Evolutionary conservation across 2,797 vertebrate genomes (phyloP), one percentile per base, ranked within the genome.

Genomic region (Phrynocephalus vlangalii): DNA sequence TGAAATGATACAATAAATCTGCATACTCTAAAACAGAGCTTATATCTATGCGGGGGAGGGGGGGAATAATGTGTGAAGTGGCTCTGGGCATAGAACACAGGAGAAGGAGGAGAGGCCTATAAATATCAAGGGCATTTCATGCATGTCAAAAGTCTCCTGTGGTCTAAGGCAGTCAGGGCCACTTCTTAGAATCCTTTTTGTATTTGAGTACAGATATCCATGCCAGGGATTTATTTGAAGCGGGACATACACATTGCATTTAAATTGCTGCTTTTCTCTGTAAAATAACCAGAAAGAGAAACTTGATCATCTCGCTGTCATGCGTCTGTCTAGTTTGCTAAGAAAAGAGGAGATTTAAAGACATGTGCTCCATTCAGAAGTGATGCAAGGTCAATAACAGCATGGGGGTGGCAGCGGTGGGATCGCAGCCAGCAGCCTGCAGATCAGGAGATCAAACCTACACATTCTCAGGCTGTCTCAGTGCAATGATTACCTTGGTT

Each of bases 401-500:
- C 38, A 71, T 30, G 44, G 22, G 38, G 38, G 20, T 33, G 38
- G 20, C 24, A 80, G 26, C 38, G 79, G 68, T 33, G 44, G 33
- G 48, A 68, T 85, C 3, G 24, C 7, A 76, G 56, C 26, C 68
- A 85, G 84, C 44, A 48, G 71, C 78, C 44, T 44, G 68, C 52
- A 63, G 38, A 78, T 80, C 92, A 82, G 63, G 0, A 93, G 91
- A 93, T 94, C 92, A 94, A 91, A 89, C 93, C 90, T 92, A 93
- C 87, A 91, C 86, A 94, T 91, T 93, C 81, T 89, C 84, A 88
- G 71, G 92, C 92, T 94, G 91, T 95, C 90, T 96, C 92, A 93
- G 91, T 96, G 96, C 96, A 96, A 94, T 95, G 94, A 94, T 96
- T 95, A 96, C 94, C 94, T 97, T 96, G 93, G 91, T 97, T 96